phyloP scores from a whole-genome alignment of 2,113 vertebrate genomes.

The Elachura formosa region DNA sequence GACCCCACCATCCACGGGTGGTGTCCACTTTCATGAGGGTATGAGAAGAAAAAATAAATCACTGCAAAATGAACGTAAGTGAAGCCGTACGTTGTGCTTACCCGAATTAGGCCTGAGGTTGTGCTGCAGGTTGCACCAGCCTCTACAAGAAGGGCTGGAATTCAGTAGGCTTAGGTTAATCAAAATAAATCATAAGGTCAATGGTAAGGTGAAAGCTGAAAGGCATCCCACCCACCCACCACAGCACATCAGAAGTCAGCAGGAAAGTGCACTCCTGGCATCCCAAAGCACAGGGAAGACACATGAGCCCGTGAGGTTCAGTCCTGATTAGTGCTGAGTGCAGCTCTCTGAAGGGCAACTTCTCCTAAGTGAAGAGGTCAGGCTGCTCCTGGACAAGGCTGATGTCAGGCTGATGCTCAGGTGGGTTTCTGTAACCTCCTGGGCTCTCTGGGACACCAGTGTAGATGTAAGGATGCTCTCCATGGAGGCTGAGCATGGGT shows the following conservation, averaged over 20 bases:
- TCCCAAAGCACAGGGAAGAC: background rate
- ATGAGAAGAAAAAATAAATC: conserved; percentile 78
- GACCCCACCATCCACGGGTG: conserved; percentile 33
- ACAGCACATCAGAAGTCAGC: background rate
- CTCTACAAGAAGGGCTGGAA: conserved; percentile 39
- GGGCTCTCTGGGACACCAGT: background rate
- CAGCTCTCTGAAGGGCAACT: background rate
- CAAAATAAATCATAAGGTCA: conserved; percentile 65
- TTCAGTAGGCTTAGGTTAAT: conserved; percentile 65
- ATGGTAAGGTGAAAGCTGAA: conserved; percentile 43
- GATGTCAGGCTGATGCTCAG: background rate
- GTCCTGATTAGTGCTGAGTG: background rate
- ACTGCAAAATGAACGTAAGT: conserved; percentile 20
- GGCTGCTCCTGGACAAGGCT: background rate
- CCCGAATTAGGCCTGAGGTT: conserved; percentile 67
- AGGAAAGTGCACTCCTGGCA: background rate
- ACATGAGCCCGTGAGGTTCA: background rate
- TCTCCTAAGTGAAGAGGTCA: background rate
- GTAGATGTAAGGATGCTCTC: background rate
- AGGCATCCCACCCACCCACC: conserved; percentile 20
- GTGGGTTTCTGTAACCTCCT: background rate
- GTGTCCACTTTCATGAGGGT: conserved; percentile 64
- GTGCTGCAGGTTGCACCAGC: conserved; percentile 60
- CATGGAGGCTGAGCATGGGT: background rate
- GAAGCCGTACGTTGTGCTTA: conserved; percentile 29